These are phyloP conservation scores for Erpetoichthys calabaricus DNA, from an alignment of 2,797 vertebrate species.

Conservation along the genomic window DNA sequence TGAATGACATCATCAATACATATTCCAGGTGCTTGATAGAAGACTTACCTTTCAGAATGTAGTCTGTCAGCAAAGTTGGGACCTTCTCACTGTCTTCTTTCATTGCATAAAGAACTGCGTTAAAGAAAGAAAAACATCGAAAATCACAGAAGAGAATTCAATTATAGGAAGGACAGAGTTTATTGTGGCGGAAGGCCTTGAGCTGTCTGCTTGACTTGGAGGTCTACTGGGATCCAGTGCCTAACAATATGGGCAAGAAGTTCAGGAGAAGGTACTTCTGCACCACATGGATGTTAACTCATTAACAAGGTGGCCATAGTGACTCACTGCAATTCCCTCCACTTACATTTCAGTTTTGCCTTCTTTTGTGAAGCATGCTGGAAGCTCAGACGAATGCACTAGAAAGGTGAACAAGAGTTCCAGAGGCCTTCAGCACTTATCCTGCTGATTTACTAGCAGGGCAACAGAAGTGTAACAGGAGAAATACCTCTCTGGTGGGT, in stretches of 20 bases:
- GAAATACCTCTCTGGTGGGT: too few species aligned
- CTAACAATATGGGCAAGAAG: background rate
- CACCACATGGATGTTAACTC: too few species aligned
- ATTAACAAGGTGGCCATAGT: too few species aligned
- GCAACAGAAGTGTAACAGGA: too few species aligned
- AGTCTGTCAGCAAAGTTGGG: slow-evolving; percentile 88
- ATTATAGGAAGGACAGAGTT: background rate
- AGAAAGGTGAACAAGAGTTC: too few species aligned
- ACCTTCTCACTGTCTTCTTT: slow-evolving; percentile 97
- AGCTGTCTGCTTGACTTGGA: background rate
- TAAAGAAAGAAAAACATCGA: slow-evolving; percentile 8
- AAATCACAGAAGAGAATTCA: background rate
- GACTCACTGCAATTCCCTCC: too few species aligned
- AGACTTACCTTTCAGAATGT: slow-evolving; percentile 90
- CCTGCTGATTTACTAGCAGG: too few species aligned
- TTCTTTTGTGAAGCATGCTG: too few species aligned
- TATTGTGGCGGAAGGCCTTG: background rate
- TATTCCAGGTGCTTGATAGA: background rate
- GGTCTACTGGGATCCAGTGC: background rate
- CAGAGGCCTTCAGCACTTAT: too few species aligned
- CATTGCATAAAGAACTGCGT: slow-evolving; percentile 84
- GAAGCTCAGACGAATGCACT: too few species aligned
- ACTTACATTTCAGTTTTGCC: too few species aligned
- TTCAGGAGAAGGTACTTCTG: too few species aligned
- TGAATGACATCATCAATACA: background rate